Evolutionary conservation across 2,797 vertebrate genomes (phyloP).

Genomic region (Hybognathus amarus): DNA sequence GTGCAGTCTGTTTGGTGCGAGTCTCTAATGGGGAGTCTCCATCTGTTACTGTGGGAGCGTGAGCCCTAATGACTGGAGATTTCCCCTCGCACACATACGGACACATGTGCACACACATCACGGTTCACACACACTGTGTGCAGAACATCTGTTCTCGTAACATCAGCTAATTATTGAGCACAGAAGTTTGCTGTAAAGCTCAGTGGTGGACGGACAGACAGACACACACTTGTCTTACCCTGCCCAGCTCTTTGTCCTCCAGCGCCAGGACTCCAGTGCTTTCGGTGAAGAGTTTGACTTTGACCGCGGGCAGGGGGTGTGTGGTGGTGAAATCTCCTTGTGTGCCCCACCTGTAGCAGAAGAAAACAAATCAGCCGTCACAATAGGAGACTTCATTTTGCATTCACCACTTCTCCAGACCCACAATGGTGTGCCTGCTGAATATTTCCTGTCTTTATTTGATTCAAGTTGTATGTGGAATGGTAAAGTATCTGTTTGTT

Average conservation of each 20-base stretch:
- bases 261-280: conserved; percentile 90
- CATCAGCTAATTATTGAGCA: conserved; percentile 9
- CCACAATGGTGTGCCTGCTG: background rate
- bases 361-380: conserved; percentile 32
- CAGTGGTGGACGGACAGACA: background rate
- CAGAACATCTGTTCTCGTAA: conserved; percentile 32
- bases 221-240: conserved; percentile 75
- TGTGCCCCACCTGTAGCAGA: conserved; percentile 91
- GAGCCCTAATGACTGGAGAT: conserved; percentile 50
- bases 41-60: conserved; percentile 61
- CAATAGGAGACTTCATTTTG: background rate
- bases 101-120: background rate
- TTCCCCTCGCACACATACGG: conserved; percentile 17
- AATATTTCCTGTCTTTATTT: background rate
- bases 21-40: conserved; percentile 60
- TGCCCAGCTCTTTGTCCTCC: conserved; percentile 96
- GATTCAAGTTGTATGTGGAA: background rate
- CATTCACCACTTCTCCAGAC: background rate
- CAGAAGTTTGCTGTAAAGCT: background rate
- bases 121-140: conserved; percentile 26
- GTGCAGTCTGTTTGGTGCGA: conserved; percentile 54
- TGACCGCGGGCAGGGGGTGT: conserved; percentile 93
- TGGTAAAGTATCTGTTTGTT: background rate
- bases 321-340: conserved; percentile 97
- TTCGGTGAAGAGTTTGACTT: conserved; percentile 97